Conservation (phyloP, 2,113 vertebrate species). For the Pontoporia blainvillei region DNA sequence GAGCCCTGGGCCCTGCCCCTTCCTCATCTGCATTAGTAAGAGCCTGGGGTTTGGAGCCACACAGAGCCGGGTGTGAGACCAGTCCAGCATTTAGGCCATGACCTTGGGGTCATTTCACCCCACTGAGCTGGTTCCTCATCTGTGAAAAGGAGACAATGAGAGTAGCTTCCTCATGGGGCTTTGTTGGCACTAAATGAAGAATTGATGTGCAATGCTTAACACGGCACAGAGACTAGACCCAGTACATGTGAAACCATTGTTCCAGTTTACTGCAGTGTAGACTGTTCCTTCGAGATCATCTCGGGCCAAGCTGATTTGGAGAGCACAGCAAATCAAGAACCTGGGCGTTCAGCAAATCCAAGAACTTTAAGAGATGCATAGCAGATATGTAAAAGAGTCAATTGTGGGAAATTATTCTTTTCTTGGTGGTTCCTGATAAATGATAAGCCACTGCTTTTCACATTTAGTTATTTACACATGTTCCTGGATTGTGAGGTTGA, state of each 20-base stretch:
- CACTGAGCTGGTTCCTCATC: background rate
- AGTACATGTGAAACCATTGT: rapidly evolving
- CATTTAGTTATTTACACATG: too few species aligned
- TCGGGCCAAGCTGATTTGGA: background rate
- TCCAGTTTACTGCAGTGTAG: background rate
- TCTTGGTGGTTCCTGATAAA: background rate
- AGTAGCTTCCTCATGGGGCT: rapidly evolving
- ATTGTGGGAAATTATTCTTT: background rate
- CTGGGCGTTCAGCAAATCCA: background rate
- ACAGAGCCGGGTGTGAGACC: background rate
- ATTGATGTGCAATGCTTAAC: background rate
- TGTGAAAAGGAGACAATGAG: background rate
- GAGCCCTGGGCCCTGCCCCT: background rate
- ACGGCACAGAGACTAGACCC: background rate
- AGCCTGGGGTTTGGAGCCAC: too few species aligned
- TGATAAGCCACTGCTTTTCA: background rate
- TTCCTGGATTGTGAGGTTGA: background rate
- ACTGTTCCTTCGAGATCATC: background rate
- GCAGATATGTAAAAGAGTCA: background rate
- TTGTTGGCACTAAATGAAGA: background rate
- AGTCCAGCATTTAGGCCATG: background rate
- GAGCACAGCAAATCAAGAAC: background rate
- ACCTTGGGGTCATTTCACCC: background rate
- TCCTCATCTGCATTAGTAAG: background rate
- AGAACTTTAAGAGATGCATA: background rate